phyloP scores from a whole-genome alignment of 2,797 vertebrate species.

The Enteromius anoplus region DNA sequence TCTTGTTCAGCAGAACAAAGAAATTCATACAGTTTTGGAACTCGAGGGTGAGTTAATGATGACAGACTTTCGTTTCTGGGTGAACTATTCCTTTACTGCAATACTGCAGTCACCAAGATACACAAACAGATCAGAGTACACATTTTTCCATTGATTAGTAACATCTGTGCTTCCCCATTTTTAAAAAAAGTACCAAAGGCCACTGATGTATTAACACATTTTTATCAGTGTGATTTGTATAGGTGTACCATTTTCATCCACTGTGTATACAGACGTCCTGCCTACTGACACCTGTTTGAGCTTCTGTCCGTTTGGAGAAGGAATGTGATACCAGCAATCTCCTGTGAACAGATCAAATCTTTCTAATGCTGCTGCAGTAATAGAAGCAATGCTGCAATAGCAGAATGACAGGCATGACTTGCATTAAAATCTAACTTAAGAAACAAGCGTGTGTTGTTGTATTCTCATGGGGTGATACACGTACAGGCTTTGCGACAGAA shows the following conservation, averaged over 20 bases:
- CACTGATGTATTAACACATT: background rate
- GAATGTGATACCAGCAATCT: conserved; percentile 95
- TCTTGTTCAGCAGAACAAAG: no score
- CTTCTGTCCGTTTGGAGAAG: conserved; percentile 90
- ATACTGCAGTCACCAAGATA: background rate
- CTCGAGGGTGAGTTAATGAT: no score
- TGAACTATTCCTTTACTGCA: background rate
- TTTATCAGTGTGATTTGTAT: background rate
- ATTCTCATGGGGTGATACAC: background rate
- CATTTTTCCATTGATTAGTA: background rate
- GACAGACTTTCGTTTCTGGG: no score
- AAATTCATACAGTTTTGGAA: no score
- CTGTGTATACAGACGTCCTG: conserved; percentile 85
- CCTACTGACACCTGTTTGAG: conserved; percentile 94
- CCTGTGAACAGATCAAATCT: conserved; percentile 71
- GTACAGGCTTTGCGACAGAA: background rate
- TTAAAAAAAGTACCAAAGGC: background rate
- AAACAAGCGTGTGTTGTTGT: background rate
- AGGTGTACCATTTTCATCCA: conserved; percentile 90
- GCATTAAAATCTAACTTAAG: background rate
- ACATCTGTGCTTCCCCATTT: background rate
- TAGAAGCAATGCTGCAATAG: background rate
- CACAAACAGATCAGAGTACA: background rate
- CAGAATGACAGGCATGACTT: conserved; percentile 33
- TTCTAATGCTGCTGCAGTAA: conserved; percentile 5